A percentile compares a stretch with the other conserved stretches of the same genome.
Conservation (phyloP, 2,113 vertebrate species). For the Pteruthius melanotis region DNA sequence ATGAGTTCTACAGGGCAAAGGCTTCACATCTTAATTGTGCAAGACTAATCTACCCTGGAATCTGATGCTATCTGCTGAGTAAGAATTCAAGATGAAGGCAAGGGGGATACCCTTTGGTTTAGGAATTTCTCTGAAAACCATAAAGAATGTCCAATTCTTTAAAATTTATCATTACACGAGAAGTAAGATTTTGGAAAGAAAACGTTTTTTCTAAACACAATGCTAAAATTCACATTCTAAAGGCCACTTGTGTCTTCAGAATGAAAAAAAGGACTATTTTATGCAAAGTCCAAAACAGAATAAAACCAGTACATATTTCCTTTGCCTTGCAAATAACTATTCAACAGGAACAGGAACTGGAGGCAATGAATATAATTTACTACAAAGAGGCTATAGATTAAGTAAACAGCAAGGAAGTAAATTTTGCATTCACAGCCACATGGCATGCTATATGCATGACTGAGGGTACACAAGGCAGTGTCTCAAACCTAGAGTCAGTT, state of each 20-base stretch:
- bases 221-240: constrained; percentile 4
- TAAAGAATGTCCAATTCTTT: neutral
- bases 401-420: neutral
- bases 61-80: neutral
- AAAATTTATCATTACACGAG: neutral
- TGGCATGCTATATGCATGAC: rapidly evolving
- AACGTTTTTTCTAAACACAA: neutral
- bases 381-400: neutral
- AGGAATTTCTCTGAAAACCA: neutral
- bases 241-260: neutral
- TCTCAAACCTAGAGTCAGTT: neutral
- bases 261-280: neutral
- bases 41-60: neutral
- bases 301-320: neutral
- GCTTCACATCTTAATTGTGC: neutral
- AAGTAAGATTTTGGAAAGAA: neutral
- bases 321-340: constrained; percentile 34
- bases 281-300: neutral
- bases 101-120: neutral
- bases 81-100: neutral
- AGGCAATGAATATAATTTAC: constrained; percentile 25
- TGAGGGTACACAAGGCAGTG: neutral
- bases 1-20: neutral
- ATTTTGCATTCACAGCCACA: neutral
- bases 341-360: neutral